Conservation (phyloP, 2,888 invertebrate genomes). For the Bombylius discolor region DNA sequence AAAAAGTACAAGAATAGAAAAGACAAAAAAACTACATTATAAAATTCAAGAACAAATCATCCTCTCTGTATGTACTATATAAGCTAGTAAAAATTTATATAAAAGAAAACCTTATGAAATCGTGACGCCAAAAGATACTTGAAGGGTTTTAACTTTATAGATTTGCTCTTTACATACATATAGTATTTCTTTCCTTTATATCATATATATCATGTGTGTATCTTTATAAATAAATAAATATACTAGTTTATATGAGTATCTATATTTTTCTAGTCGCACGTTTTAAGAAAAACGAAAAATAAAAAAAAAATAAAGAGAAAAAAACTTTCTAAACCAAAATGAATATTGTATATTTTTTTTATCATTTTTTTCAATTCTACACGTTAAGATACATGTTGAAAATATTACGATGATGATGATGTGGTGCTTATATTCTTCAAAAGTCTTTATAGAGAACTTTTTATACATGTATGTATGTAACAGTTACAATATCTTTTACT, state of each 20-base stretch:
- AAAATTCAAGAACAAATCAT: not conserved
- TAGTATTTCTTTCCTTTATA: not conserved
- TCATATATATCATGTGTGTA: too few relatives aligned
- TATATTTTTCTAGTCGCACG: too few relatives aligned
- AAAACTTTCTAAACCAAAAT: too few relatives aligned
- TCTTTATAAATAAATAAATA: too few relatives aligned
- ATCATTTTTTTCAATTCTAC: not conserved
- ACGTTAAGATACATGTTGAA: not conserved
- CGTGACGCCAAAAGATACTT: conserved; percentile 20
- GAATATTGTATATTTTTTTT: not conserved
- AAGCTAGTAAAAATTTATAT: too few relatives aligned
- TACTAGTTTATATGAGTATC: too few relatives aligned
- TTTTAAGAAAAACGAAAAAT: too few relatives aligned
- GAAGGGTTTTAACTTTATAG: conserved; percentile 14
- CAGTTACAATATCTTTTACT: too few relatives aligned
- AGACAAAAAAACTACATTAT: not conserved
- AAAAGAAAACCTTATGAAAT: conserved; percentile 15
- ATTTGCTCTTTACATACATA: not conserved
- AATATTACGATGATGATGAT: not conserved
- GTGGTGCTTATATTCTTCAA: not conserved
- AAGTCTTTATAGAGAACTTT: too few relatives aligned
- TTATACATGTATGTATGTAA: too few relatives aligned
- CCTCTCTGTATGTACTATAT: not conserved
- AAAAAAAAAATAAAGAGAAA: too few relatives aligned
- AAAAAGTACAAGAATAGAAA: not conserved